phyloP scores from a whole-genome alignment of 2,888 invertebrate species.

The Neocrepidodera transversa region DNA sequence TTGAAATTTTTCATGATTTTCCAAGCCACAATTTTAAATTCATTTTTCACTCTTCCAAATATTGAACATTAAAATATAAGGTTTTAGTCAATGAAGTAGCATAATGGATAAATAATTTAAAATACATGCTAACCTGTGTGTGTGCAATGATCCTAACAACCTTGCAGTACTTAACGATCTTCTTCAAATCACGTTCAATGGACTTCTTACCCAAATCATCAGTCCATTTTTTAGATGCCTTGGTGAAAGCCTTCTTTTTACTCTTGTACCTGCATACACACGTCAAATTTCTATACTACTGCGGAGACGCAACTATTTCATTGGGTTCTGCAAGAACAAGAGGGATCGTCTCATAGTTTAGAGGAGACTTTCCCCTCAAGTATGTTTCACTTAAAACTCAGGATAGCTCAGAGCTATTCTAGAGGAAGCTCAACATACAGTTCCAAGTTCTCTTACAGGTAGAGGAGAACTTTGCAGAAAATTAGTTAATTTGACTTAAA shows the following conservation, averaged over 20 bases:
- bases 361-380: constrained; percentile 68
- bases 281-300: constrained; percentile 5
- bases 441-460: constrained; percentile 69
- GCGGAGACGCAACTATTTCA: neutral
- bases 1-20: too few species aligned
- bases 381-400: constrained; percentile 49
- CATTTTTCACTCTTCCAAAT: too few species aligned
- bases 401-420: neutral
- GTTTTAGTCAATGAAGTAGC: too few species aligned
- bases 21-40: too few species aligned
- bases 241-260: constrained; percentile 99
- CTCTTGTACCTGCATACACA: constrained; percentile 89
- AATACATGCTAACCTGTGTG: constrained; percentile 78
- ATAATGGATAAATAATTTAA: too few species aligned
- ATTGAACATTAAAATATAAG: too few species aligned
- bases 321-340: constrained; percentile 52
- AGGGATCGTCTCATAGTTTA: constrained; percentile 74
- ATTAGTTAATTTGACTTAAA: too few species aligned
- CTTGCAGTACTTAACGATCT: constrained; percentile 98
- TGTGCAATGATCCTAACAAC: constrained; percentile 96
- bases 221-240: constrained; percentile 98
- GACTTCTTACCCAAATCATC: constrained; percentile 96
- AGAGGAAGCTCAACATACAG: constrained; percentile 49
- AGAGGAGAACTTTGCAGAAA: constrained; percentile 70
- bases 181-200: constrained; percentile 95